These are phyloP conservation scores for Schrankia costaestrigalis DNA, from an alignment of 2,888 invertebrate genomes.

Conservation along the genomic window DNA sequence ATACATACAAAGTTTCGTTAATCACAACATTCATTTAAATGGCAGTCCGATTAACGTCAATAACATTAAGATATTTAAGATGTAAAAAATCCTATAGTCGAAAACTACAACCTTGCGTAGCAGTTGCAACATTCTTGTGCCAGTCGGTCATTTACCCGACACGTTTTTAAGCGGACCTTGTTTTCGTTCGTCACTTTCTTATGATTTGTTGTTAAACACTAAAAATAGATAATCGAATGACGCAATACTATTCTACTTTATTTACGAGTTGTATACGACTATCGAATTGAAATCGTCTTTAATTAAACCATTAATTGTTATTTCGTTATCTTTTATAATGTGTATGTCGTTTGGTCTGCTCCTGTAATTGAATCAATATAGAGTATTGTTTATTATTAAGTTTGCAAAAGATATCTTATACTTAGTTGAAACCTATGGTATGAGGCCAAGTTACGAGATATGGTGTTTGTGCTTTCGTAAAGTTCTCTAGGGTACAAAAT, in stretches of 20 bases:
- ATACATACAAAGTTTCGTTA: too few species aligned
- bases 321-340: too few species aligned
- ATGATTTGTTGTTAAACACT: slow-evolving; percentile 37
- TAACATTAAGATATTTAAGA: slow-evolving; percentile 5
- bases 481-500: too few species aligned
- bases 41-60: background rate
- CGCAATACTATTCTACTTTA: slow-evolving; percentile 23
- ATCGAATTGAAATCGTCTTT: slow-evolving; percentile 3
- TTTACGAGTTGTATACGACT: slow-evolving; percentile 16
- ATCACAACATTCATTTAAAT: slow-evolving; percentile 4
- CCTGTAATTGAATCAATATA: too few species aligned
- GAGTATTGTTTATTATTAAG: too few species aligned
- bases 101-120: slow-evolving; percentile 52
- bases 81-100: slow-evolving; percentile 14
- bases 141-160: slow-evolving; percentile 55
- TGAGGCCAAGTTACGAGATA: too few species aligned
- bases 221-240: slow-evolving; percentile 28
- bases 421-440: too few species aligned
- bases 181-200: slow-evolving; percentile 50
- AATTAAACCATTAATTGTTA: too few species aligned
- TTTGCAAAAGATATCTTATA: too few species aligned
- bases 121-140: slow-evolving; percentile 52
- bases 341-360: too few species aligned
- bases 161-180: slow-evolving; percentile 52
- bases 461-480: too few species aligned